Evolutionary conservation across 2,888 invertebrate genomes (phyloP).

Genomic region (Hyppa rectilinea): DNA sequence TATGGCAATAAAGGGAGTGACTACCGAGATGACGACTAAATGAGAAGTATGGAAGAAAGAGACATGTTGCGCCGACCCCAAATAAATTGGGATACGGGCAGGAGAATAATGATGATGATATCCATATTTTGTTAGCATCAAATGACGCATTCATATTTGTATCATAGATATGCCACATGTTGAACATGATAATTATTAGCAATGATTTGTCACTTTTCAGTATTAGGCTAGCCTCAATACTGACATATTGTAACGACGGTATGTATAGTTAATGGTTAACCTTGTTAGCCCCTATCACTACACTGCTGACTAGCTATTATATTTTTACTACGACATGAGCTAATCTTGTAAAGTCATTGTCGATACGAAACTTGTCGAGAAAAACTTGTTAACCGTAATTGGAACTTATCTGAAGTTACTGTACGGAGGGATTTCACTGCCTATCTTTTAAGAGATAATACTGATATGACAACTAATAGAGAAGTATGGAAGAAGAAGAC

Average conservation of each 20-base stretch:
- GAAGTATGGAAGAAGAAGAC: too few relatives aligned
- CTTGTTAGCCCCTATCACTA: not conserved
- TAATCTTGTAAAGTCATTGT: too few relatives aligned
- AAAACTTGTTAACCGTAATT: not conserved
- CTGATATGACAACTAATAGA: too few relatives aligned
- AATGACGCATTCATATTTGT: not conserved
- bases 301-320: not conserved
- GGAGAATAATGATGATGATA: too few relatives aligned
- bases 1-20: too few relatives aligned
- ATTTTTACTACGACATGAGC: not conserved
- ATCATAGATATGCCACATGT: not conserved
- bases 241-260: not conserved
- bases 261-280: too few relatives aligned
- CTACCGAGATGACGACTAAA: too few relatives aligned
- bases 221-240: not conserved
- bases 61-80: too few relatives aligned
- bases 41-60: too few relatives aligned
- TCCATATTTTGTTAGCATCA: not conserved
- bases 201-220: conserved; percentile 3
- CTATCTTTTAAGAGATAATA: not conserved
- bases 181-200: conserved; percentile 4
- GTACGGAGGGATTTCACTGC: not conserved
- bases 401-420: not conserved
- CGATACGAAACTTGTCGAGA: too few relatives aligned
- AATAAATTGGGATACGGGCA: too few relatives aligned